phyloP scores from a whole-genome alignment of 2,797 vertebrate species.

The Eutrigla gurnardus region DNA sequence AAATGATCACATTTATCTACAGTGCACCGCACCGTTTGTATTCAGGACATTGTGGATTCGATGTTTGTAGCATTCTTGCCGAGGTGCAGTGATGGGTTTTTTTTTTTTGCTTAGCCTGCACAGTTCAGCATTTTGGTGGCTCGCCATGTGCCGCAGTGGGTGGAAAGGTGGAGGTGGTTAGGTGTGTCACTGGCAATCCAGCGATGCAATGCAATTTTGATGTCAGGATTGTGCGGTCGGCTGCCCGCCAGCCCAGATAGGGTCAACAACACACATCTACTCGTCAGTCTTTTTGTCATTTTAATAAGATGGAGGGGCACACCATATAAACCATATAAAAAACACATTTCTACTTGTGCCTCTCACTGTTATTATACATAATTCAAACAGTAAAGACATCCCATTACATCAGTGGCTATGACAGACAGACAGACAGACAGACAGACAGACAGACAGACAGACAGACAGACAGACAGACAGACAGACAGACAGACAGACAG shows the following conservation, averaged over 20 bases:
- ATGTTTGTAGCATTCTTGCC: slow-evolving; percentile 24
- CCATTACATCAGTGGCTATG: neutral
- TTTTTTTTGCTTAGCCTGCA: slow-evolving; percentile 22
- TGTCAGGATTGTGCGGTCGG: slow-evolving; percentile 26
- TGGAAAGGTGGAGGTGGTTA: slow-evolving; percentile 29
- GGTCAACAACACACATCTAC: slow-evolving; percentile 25
- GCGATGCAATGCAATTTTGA: slow-evolving; percentile 23
- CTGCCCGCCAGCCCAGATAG: slow-evolving; percentile 16
- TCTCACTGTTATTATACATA: slow-evolving; percentile 4
- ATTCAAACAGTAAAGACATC: neutral
- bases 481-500: too few species aligned
- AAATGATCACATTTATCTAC: slow-evolving; percentile 41
- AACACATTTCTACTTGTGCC: neutral
- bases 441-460: too few species aligned
- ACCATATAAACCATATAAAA: neutral
- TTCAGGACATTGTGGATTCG: slow-evolving; percentile 17
- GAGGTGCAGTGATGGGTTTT: neutral
- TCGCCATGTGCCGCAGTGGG: slow-evolving; percentile 7
- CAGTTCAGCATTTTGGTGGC: slow-evolving; percentile 25
- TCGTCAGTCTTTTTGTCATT: slow-evolving; percentile 15
- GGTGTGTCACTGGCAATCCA: slow-evolving; percentile 40
- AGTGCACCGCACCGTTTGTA: neutral
- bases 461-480: too few species aligned
- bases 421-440: too few species aligned
- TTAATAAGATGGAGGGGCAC: slow-evolving; percentile 1